Evolutionary conservation across 1,140 invertebrate species (phyloP), one percentile per base, ranked within the genome.

Genomic region (Drosophila arawakana): DNA sequence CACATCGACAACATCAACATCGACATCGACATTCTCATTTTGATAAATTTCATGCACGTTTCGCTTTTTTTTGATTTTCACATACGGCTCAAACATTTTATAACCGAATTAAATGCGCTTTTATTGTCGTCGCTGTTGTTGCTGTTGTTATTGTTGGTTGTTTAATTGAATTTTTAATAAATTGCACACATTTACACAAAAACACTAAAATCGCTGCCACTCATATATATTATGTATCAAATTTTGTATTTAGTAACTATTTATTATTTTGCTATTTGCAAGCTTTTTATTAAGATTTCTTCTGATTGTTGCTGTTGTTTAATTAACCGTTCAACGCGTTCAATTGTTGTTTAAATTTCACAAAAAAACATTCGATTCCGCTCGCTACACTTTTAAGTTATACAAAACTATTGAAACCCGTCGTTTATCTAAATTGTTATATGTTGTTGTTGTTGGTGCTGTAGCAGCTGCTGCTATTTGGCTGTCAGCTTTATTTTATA

Each of bases 81-180:
- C 90, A 91, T 89, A 91, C 49, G 90, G 90, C 89, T 91, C 90
- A 82, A 91, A 91, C 90, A 91, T 91, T 91, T 91, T 91, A 75
- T 57, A 69, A 59, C 35, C 25, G 35, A 67, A 54, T 52, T 60
- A 44, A 61, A 59, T 11, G 46, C 52, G 54, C 44, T 66, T 34
- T 65, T 63, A 37, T 55, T 55, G 8, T 43, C 30, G 30, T 69
- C 25, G 30, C 52, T 72, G 6, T 52, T 68, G n/a, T 63, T 52
- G n/a, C 13, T 57, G 35, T 59, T 58, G 9, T 63, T 46, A 39
- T 54, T 67, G 35, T 66, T 59, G 46, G 25, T 30, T 30, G 30
- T 61, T 73, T 43, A 55, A 50, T 61, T 69, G 4, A 74, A 47
- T 55, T 54, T 44, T 47, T 25, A 35, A 41, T 67, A 18, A 44